These are phyloP conservation scores for Coracias cyanogaster DNA, from an alignment of 2,797 vertebrate genomes.

Conservation along the genomic window DNA sequence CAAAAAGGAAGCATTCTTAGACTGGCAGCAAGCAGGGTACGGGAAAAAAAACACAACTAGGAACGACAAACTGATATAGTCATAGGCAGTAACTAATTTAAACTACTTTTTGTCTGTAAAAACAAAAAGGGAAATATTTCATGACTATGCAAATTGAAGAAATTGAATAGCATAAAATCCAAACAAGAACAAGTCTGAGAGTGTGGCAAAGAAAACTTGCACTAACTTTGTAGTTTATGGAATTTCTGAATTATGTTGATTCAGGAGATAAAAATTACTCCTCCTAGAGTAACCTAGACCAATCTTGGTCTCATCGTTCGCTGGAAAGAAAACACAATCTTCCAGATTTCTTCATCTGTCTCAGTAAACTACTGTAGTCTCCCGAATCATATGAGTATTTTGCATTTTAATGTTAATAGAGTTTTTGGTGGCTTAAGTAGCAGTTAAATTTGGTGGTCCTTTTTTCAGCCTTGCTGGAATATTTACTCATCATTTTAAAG, in stretches of 20 bases:
- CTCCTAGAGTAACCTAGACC: conserved; percentile 32
- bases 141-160: conserved; percentile 52
- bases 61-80: background rate
- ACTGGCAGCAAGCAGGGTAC: background rate
- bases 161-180: background rate
- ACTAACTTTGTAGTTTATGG: conserved; percentile 26
- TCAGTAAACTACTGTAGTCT: background rate
- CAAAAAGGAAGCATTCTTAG: background rate
- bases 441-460: background rate
- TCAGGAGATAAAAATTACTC: conserved; percentile 39
- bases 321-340: conserved; percentile 42
- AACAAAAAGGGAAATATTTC: conserved; percentile 34
- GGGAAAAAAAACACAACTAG: background rate
- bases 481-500: background rate
- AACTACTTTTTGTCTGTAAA: background rate
- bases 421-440: background rate
- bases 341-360: conserved; percentile 30
- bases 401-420: background rate
- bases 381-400: background rate
- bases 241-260: conserved; percentile 51
- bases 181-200: conserved; percentile 43
- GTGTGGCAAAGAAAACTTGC: conserved; percentile 30
- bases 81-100: background rate
- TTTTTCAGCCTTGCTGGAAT: background rate
- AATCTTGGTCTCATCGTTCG: background rate